Evolutionary conservation across 2,113 vertebrate genomes (phyloP), one percentile per base, ranked within the genome.

Genomic region (Amphiprion percula): DNA sequence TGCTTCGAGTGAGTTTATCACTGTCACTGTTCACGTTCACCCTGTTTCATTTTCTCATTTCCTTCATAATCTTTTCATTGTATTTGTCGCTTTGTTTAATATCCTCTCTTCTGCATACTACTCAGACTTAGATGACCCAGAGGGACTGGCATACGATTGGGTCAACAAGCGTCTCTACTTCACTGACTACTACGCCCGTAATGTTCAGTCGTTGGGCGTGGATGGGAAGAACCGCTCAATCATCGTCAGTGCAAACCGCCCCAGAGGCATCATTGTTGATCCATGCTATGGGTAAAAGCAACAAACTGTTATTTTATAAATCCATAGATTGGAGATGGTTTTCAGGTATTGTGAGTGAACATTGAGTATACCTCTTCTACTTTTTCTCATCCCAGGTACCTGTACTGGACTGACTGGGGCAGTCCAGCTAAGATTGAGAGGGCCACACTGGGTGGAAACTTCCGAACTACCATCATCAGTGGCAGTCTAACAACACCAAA

Each of bases 71-170:
- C 3, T 23, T 30, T 19, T 37, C 14, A 0, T 41, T 68, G 19
- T 58, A 47, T 23, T 50, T 52, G 9, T 30, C 19, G 61, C 10
- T 54, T 28, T 46, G 41, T 58, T 47, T 12, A 49, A 46, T 37
- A 17, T 55, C 19, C 53, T 53, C 44, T 56, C 2, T 7, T 67
- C 21, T 62, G 3, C 58, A 3, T 54, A 33, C 77, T 70, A 82
- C 24, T 19, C 83, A 98, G 97, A 95, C 92, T 82, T 96, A 86
- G 95, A 96, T 68, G 90, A 93, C 88, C 93, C 95, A 49, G 94
- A 97, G 82, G 97, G 97, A 70, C 92, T 98, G 88, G 97, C 97
- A 3, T 99, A 95, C 90, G 97, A 99, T 47, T 99, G 97, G 97
- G 92, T 97, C 90, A 94, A 97, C 84, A 95, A 94, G 83, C 95